Base-by-base conservation (phyloP, 1,140 invertebrate species). In the Ceratosolen solmsi region DNA sequence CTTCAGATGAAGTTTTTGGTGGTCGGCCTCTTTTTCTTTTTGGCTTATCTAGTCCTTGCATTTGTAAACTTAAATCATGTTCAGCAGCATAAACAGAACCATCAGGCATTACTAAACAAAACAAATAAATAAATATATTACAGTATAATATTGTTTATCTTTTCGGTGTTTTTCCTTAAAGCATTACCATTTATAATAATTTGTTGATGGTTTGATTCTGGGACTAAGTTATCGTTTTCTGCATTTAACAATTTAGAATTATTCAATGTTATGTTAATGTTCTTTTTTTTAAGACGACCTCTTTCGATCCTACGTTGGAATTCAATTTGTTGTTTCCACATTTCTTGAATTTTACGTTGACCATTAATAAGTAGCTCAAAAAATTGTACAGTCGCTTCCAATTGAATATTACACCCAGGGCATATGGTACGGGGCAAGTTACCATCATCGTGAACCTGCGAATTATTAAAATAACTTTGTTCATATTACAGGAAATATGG, bases 341-440 rank as follows among this genome's bases (percentile, higher is more conserved):
- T 86, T 65, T 91, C 89, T 71, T 93, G 88, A 79, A 94, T 90
- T 85, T 93, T 93, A 22, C 84, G 92, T 87, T 96, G 95, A 11
- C 95, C 95, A 85, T 93, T 93, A 54, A 95, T 92, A 83, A 95
- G 92, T 13, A 95, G 88, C 76, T 95, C 94, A 85, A 96, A 93
- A 90, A 96, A 96, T 86, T 94, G 93, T 68, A 94, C 93, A 38
- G 94, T 95, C 20, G 94, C 93, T 86, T 95, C 94, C 83, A 96
- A 84, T 86, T 95, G 94, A 79, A 95, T 95, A 83, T 94, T 94
- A 87, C 95, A 96, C 27, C 94, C 94, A 5, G 95, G 95, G 87
- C 95, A 96, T 85, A 96, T 95, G 22, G 94, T 94, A 58, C 93
- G 91, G 20, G 95, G 95, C 83, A 94, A 89, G 86, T 94, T 93